These are phyloP conservation scores for Eristalinus sepulchralis DNA, from an alignment of 2,888 invertebrate genomes.

Conservation along the genomic window DNA sequence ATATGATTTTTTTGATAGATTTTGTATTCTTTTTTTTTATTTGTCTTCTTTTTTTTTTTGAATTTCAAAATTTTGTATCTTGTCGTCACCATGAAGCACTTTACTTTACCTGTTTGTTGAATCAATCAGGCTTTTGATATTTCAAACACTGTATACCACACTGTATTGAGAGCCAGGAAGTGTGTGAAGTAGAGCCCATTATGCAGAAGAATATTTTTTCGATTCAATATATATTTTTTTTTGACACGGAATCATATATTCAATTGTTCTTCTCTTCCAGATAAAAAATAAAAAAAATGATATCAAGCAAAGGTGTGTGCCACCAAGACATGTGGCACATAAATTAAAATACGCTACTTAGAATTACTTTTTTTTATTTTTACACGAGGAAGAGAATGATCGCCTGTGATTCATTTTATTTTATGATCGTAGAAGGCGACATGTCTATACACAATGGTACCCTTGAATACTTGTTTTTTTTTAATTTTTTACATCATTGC, in stretches of 20 bases:
- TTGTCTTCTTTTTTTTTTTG: conserved; percentile 29
- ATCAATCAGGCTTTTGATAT: conserved; percentile 68
- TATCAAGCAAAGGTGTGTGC: not conserved
- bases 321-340: not conserved
- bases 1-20: not conserved
- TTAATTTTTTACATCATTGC: conserved; percentile 57
- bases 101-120: conserved; percentile 71
- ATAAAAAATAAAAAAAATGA: conserved; percentile 53
- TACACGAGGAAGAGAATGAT: conserved; percentile 57
- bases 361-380: conserved; percentile 44
- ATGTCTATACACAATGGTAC: conserved; percentile 60
- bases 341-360: not conserved
- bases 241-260: conserved; percentile 49
- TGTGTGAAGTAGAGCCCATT: conserved; percentile 66
- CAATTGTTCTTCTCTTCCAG: conserved; percentile 59
- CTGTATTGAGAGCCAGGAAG: conserved; percentile 70
- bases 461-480: conserved; percentile 41
- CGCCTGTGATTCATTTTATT: conserved; percentile 39
- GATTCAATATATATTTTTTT: conserved; percentile 46
- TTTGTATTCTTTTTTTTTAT: conserved; percentile 1
- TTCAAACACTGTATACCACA: conserved; percentile 69
- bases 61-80: conserved; percentile 42
- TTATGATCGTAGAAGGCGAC: conserved; percentile 35
- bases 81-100: conserved; percentile 70
- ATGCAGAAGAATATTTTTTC: conserved; percentile 51